A percentile compares a stretch with the other conserved stretches of the same genome.
phyloP scores from a whole-genome alignment of 2,113 vertebrate species.

The Andinoacara biseriatus region DNA sequence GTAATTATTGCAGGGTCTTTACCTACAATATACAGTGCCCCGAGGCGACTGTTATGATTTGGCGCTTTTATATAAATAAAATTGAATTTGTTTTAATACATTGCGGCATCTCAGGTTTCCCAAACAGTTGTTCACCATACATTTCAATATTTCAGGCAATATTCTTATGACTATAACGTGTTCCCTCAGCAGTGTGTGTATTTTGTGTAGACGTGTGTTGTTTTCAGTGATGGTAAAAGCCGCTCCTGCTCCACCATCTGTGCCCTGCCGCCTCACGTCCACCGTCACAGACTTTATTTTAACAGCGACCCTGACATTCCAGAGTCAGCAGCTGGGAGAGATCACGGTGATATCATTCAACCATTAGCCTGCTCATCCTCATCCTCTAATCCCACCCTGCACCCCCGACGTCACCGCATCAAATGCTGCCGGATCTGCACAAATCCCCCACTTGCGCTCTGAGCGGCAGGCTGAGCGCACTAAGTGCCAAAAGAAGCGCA shows the following conservation, averaged over 20 bases:
- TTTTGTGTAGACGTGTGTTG: not conserved
- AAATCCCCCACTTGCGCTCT: conserved; percentile 46
- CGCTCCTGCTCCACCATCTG: not conserved
- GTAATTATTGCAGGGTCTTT: not conserved
- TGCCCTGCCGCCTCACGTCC: not conserved
- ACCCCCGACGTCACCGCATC: conserved; percentile 55
- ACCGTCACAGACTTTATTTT: not conserved
- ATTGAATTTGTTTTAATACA: not conserved
- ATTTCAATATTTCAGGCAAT: not conserved
- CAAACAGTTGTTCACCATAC: accelerated
- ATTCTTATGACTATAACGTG: not conserved
- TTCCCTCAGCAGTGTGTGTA: not conserved
- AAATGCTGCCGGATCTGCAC: not conserved
- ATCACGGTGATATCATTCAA: not conserved
- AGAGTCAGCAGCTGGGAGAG: conserved; percentile 20
- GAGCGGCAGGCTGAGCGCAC: conserved; percentile 36
- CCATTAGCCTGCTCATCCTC: conserved; percentile 14
- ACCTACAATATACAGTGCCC: too few relatives aligned
- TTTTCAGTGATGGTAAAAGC: not conserved
- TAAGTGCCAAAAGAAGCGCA: not conserved
- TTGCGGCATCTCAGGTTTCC: not conserved
- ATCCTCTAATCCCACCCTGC: conserved; percentile 24
- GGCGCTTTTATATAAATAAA: too few relatives aligned
- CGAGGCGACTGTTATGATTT: too few relatives aligned
- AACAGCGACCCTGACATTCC: not conserved